Evolutionary conservation across 2,888 invertebrate species (phyloP).

Genomic region (Tillus elongatus): DNA sequence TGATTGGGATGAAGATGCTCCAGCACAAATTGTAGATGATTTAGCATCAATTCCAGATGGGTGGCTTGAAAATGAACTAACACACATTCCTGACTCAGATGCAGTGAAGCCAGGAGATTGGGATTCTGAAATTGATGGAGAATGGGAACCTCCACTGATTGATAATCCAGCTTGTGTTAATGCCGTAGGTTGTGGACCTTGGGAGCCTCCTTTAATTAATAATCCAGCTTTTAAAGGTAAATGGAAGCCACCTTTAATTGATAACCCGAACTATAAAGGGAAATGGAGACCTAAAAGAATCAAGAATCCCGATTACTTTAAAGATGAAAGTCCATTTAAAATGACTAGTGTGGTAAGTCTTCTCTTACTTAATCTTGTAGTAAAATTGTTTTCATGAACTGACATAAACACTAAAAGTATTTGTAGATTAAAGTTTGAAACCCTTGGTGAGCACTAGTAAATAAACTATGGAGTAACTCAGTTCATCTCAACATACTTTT

Average conservation of each 20-base stretch:
- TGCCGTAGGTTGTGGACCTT: constrained; percentile 77
- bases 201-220: constrained; percentile 74
- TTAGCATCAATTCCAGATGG: constrained; percentile 77
- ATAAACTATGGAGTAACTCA: too few species aligned
- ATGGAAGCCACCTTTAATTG: constrained; percentile 83
- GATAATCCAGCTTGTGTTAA: constrained; percentile 78
- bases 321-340: constrained; percentile 80
- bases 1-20: constrained; percentile 95
- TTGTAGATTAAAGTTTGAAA: too few species aligned
- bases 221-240: constrained; percentile 90
- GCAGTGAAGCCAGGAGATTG: constrained; percentile 88
- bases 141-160: constrained; percentile 92
- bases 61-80: constrained; percentile 88
- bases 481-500: too few species aligned
- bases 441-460: too few species aligned
- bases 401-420: too few species aligned
- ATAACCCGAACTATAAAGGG: constrained; percentile 91
- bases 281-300: constrained; percentile 87
- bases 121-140: constrained; percentile 98
- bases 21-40: constrained; percentile 80
- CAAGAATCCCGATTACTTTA: constrained; percentile 87
- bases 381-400: too few species aligned
- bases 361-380: too few species aligned
- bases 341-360: constrained; percentile 85
- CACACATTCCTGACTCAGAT: constrained; percentile 75